Evolutionary conservation across 2,113 vertebrate genomes (phyloP).

Genomic region (Cynopterus brachyotis): DNA sequence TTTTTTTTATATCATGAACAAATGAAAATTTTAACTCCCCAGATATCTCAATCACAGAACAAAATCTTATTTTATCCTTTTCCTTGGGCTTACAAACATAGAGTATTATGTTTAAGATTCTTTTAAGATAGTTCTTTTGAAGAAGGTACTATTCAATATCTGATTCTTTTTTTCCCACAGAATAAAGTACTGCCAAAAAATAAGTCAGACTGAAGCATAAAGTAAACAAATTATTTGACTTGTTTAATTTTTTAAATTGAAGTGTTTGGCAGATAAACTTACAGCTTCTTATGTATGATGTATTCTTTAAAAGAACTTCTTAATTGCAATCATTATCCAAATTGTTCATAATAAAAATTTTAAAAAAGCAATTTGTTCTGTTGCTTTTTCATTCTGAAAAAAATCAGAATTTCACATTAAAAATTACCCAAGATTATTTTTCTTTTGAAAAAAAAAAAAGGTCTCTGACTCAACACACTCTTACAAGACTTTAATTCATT

Average conservation of each 20-base stretch:
- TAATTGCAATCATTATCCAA: not conserved
- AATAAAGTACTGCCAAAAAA: not conserved
- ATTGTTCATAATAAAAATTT: not conserved
- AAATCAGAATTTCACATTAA: conserved; percentile 36
- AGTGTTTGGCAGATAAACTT: conserved; percentile 22
- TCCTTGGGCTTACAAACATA: not conserved
- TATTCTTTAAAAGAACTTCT: conserved; percentile 13
- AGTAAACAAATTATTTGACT: not conserved
- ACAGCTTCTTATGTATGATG: not conserved
- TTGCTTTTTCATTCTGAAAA: conserved; percentile 29
- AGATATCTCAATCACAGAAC: not conserved
- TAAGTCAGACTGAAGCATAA: not conserved
- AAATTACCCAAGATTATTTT: conserved; percentile 49
- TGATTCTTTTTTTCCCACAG: not conserved
- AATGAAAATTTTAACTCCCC: not conserved
- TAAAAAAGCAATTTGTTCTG: not conserved
- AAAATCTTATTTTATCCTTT: not conserved
- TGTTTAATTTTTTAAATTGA: conserved; percentile 18
- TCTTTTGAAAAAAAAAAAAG: not conserved
- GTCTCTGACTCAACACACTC: conserved; percentile 55
- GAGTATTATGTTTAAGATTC: not conserved
- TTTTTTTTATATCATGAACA: not conserved
- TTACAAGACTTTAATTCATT: conserved; percentile 67
- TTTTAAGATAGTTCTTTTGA: not conserved
- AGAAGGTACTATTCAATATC: not conserved